Evolutionary conservation across 2,888 invertebrate genomes (phyloP).

Genomic region (Helleia helle): DNA sequence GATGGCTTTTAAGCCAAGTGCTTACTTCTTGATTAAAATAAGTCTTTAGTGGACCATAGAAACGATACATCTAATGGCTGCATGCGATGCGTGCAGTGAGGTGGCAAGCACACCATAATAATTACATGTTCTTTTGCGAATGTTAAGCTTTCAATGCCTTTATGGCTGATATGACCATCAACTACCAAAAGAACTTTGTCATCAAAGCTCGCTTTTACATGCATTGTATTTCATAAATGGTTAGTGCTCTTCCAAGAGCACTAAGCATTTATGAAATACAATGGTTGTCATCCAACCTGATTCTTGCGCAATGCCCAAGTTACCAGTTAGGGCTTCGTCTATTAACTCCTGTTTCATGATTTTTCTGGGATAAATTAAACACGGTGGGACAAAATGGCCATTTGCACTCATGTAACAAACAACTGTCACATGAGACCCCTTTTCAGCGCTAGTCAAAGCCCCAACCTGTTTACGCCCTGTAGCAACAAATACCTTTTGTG

Average conservation of each 20-base stretch:
- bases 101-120: slow-evolving; percentile 8
- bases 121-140: slow-evolving; percentile 15
- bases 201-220: slow-evolving; percentile 7
- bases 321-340: slow-evolving; percentile 16
- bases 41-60: no score
- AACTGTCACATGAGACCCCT: slow-evolving; percentile 11
- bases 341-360: slow-evolving; percentile 13
- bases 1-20: no score
- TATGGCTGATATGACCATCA: slow-evolving; percentile 15
- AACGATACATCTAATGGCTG: no score
- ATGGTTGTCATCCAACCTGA: slow-evolving; percentile 13
- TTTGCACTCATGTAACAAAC: slow-evolving; percentile 13
- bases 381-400: slow-evolving; percentile 9
- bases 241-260: slow-evolving; percentile 14
- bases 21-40: no score
- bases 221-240: no score
- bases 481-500: slow-evolving; percentile 24
- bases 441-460: slow-evolving; percentile 30
- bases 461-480: slow-evolving; percentile 43
- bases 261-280: slow-evolving; percentile 14
- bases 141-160: slow-evolving; percentile 11
- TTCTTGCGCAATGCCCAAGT: slow-evolving; percentile 10
- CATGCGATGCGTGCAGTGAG: no score
- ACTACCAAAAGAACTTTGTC: slow-evolving; percentile 7
- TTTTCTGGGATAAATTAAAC: slow-evolving; percentile 13